Conservation (phyloP, 2,888 invertebrate genomes). For the Spodoptera littoralis region DNA sequence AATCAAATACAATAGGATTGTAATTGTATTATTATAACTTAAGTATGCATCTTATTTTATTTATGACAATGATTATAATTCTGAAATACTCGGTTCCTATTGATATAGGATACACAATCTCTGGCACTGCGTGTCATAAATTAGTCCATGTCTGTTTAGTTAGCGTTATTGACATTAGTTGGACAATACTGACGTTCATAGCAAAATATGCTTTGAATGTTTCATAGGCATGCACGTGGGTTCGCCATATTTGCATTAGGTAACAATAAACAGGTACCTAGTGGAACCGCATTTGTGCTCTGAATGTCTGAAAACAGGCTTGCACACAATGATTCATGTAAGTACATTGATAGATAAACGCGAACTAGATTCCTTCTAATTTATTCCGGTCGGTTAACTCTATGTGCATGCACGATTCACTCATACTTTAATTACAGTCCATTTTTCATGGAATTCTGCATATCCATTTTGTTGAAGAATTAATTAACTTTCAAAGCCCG, state of each 20-base stretch:
- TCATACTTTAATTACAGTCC: constrained; percentile 41
- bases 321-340: constrained; percentile 49
- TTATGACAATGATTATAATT: background rate
- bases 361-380: constrained; percentile 50
- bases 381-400: constrained; percentile 53
- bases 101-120: background rate
- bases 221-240: constrained; percentile 45
- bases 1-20: constrained; percentile 24
- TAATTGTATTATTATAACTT: constrained; percentile 28
- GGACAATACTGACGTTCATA: constrained; percentile 14
- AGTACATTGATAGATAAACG: constrained; percentile 52
- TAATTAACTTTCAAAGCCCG: constrained; percentile 43
- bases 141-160: constrained; percentile 6
- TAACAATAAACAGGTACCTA: constrained; percentile 55
- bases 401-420: constrained; percentile 46
- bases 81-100: background rate
- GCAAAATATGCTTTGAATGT: constrained; percentile 32
- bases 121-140: constrained; percentile 7
- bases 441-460: constrained; percentile 46
- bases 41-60: background rate
- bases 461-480: constrained; percentile 41
- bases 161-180: constrained; percentile 12
- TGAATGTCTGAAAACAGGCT: constrained; percentile 62
- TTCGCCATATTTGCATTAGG: constrained; percentile 45
- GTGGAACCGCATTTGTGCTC: constrained; percentile 61